Base-by-base conservation (phyloP, 2,113 vertebrate genomes). In the Ochotona princeps region DNA sequence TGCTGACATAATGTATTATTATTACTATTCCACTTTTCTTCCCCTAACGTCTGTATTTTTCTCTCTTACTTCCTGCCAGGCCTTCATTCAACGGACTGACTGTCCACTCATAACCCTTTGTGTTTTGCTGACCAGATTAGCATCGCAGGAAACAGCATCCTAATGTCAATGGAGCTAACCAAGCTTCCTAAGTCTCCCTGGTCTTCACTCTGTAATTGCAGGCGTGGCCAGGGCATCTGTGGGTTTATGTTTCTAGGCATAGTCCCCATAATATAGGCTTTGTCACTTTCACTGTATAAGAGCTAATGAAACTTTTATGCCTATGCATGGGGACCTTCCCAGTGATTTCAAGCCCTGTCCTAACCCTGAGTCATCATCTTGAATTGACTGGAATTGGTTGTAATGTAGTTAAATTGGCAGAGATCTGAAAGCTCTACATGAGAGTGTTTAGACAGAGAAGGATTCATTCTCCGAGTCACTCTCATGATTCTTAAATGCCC, bases 1-100 rank as follows among this genome's bases (percentile, higher is more conserved):
- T 92, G 69, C 91, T 96, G 96, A 92, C 92, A 28, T 61, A 87
- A 91, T 47, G 60, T 7, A 23, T 86, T 88, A 92, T 91, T 86
- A 86, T 82, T 18, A 89, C 49, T 35, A 89, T 83, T 86, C 86
- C 28, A 10, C 86, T 90, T 9, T 70, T 91, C 90, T 93, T 90
- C 66, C 35, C 67, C 18, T 84, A 89, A 78, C 75, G 93, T 47
- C 69, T 92, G 3, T 89, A 83, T 83, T 89, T 92, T 8, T 67
- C 76, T 78, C 60, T 61, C 0, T 93, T 94, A 8, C 95, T 96
- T 91, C 83, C 70, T 76, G 15, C 7, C 15, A 96, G 44, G 14
- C 70, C 11, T 93, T 92, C 6, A 0, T 18, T 86, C 81, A 7
- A 2, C 25, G 66, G 54, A 5, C 18, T 44, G 54, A 72, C 70